Conservation (phyloP, 1,140 invertebrate species). For the Schmidtea mediterranea region DNA sequence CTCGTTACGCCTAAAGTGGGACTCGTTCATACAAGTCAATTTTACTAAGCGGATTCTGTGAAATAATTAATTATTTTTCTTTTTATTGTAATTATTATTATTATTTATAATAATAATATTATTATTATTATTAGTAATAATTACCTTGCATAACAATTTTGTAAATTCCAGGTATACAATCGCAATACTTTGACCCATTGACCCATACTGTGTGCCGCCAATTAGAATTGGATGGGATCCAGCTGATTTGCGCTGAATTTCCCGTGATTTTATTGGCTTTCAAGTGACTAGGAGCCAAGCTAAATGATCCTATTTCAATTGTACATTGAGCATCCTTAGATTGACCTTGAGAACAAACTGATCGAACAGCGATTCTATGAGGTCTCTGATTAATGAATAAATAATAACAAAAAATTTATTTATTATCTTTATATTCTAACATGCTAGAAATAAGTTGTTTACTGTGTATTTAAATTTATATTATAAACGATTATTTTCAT, state of each 20-base stretch:
- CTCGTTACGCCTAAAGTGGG: no score
- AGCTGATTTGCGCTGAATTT: neutral
- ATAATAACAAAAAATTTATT: no score
- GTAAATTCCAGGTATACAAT: slow-evolving; percentile 1
- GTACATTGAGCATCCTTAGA: slow-evolving; percentile 5
- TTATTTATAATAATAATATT: no score
- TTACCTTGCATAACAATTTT: neutral
- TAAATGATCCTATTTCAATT: slow-evolving; percentile 2
- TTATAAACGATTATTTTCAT: no score
- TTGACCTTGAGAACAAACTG: neutral
- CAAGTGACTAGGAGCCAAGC: neutral
- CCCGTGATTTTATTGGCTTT: slow-evolving; percentile 2
- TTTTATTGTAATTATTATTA: no score
- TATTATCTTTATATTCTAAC: no score
- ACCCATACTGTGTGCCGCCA: neutral
- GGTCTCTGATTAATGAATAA: neutral
- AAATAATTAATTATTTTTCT: no score
- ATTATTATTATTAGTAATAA: neutral
- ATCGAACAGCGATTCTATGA: neutral
- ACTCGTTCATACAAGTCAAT: no score
- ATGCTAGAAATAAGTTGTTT: no score
- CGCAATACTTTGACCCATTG: neutral
- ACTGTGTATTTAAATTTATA: no score
- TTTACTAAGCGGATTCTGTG: no score
- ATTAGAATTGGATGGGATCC: neutral